Conservation (phyloP, 2,797 vertebrate species). For the Threskiornis aethiopicus region DNA sequence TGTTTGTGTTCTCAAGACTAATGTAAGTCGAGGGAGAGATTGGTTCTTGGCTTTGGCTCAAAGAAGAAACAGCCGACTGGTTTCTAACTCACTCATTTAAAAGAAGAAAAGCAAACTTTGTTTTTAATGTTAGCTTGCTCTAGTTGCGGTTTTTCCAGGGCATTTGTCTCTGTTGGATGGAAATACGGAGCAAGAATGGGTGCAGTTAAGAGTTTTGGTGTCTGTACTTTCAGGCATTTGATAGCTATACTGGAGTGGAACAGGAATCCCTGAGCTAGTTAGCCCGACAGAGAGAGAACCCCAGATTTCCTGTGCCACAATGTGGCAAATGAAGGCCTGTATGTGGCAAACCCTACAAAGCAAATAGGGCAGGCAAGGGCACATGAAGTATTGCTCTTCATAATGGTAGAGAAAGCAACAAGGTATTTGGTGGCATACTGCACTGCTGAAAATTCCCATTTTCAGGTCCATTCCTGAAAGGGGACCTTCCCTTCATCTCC, state of each 20-base stretch:
- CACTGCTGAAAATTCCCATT: background rate
- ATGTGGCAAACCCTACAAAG: background rate
- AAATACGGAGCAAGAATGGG: background rate
- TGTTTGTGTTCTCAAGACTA: constrained; percentile 40
- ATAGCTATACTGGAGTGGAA: background rate
- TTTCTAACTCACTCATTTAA: constrained; percentile 27
- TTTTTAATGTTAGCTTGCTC: background rate
- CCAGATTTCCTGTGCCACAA: background rate
- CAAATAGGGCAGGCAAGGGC: background rate
- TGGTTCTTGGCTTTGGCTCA: background rate
- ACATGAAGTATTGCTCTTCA: background rate
- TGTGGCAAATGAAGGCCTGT: background rate
- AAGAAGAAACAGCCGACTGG: background rate
- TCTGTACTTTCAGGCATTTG: background rate
- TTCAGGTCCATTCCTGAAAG: background rate
- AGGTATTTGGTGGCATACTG: background rate
- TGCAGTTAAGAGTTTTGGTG: background rate
- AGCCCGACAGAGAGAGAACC: background rate
- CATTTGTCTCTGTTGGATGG: background rate
- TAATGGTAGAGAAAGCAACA: background rate
- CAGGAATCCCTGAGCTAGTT: background rate
- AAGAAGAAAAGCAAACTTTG: background rate
- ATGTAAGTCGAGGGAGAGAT: background rate
- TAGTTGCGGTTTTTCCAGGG: background rate
- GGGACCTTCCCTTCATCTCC: background rate